Percentiles rank a stretch among this genome's conserved stretches.
phyloP scores from a whole-genome alignment of 2,113 vertebrate genomes.

The Podocnemis expansa region DNA sequence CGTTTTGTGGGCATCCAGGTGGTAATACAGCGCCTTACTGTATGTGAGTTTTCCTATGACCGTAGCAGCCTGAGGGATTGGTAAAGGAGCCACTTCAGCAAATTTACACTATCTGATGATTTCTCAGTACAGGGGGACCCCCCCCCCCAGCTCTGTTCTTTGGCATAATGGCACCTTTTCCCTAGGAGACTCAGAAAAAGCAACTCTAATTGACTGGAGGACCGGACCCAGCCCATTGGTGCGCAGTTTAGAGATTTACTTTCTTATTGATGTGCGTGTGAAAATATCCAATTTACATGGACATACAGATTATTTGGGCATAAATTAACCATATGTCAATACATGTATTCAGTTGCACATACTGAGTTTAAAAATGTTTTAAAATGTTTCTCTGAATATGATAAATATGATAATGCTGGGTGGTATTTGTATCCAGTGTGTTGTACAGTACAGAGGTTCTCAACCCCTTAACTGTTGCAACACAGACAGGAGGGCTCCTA shows the following conservation, averaged over 20 bases:
- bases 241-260: accelerated
- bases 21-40: neutral
- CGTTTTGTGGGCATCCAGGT: neutral
- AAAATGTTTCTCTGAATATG: neutral
- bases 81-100: accelerated
- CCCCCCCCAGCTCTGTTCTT: accelerated
- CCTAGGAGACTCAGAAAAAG: accelerated
- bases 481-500: too few species aligned
- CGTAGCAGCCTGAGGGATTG: neutral
- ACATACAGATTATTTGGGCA: accelerated
- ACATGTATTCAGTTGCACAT: neutral
- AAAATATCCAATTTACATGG: accelerated
- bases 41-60: too few species aligned
- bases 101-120: accelerated
- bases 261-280: neutral
- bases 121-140: accelerated
- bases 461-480: too few species aligned
- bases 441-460: too few species aligned
- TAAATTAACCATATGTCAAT: accelerated
- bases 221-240: accelerated
- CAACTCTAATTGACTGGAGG: neutral
- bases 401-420: neutral
- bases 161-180: neutral
- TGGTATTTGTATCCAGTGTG: neutral
- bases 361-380: neutral